Percentiles rank a stretch among this genome's conserved stretches.
phyloP scores from a whole-genome alignment of 2,888 invertebrate genomes.

The Apodemia duryi region DNA sequence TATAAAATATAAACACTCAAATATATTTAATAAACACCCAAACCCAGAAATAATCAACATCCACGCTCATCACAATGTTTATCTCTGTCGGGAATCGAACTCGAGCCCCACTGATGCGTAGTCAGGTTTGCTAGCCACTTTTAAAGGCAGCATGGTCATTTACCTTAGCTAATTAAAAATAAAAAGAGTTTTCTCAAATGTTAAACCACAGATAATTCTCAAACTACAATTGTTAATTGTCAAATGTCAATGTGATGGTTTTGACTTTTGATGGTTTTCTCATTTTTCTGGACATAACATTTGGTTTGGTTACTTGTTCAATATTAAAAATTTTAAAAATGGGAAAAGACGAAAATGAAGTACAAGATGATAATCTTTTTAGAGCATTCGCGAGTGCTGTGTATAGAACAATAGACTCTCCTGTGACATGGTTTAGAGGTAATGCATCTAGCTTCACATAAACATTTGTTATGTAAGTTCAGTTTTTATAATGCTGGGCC shows the following conservation, averaged over 20 bases:
- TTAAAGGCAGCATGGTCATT: background rate
- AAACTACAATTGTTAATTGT: background rate
- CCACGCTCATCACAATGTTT: too few species aligned
- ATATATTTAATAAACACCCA: too few species aligned
- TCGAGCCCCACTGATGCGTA: too few species aligned
- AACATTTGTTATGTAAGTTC: slow-evolving; percentile 54
- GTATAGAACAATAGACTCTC: slow-evolving; percentile 81
- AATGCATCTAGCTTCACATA: slow-evolving; percentile 33
- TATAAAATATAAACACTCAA: too few species aligned
- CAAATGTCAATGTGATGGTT: too few species aligned
- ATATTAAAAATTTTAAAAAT: slow-evolving; percentile 34
- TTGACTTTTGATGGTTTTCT: background rate
- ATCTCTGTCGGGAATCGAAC: too few species aligned
- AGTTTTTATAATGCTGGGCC: slow-evolving; percentile 29
- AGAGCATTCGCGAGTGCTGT: slow-evolving; percentile 78
- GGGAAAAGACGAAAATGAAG: slow-evolving; percentile 37
- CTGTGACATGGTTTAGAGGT: slow-evolving; percentile 89
- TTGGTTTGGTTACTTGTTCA: background rate
- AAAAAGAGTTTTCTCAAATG: background rate
- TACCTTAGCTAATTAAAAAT: background rate
- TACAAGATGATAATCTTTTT: slow-evolving; percentile 61
- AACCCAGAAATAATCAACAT: too few species aligned
- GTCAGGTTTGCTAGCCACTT: too few species aligned
- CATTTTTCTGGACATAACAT: background rate
- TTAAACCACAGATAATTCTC: background rate